Base-by-base conservation (phyloP, 2,797 vertebrate genomes). In the Scleropages formosus region DNA sequence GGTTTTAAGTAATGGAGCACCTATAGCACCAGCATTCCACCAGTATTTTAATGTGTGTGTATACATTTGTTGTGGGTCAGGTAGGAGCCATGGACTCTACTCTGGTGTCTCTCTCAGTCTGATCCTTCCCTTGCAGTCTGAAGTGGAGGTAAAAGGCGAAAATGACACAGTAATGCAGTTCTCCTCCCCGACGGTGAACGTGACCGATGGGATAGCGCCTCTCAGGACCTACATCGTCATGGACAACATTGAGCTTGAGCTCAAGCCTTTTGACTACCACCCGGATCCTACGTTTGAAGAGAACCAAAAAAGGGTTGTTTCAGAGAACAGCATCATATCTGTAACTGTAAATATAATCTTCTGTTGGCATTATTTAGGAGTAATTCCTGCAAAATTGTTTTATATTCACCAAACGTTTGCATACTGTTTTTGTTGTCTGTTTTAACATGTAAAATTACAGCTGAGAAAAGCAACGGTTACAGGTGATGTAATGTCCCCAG, bases 151-250 rank as follows among this genome's bases (percentile, higher is more conserved):
- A 78, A 78, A 86, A 8, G 81, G 79, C 72, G 93, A 92, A 85
- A 97, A 94, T 10, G 92, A 95, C 88, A 94, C 94, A 0, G 83
- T 89, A 0, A 91, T 98, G 26, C 82, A 92, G 80, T 99, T 99
- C 88, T 80, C 81, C 22, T 95, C 97, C 3, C 96, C 94, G 0
- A 83, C 88, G 0, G 90, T 98, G 31, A 88, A 82, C 77, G 78
- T 4, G 86, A 90, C 80, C 80, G 87, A 67, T 67, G 87, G 65
- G 86, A 92, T 65, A 84, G 93, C 94, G 79, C 91, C 84, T 27
- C 90, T 94, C 59, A 92, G 81, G 0, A 92, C 86, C 0, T 83
- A 86, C 84, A 85, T 99, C 76, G 86, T 92, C 74, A 93, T 98
- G 85, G 97, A 98, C 77, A 94, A 94, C 81, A 89, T 87, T 65